These are phyloP conservation scores for Oedothorax gibbosus DNA, from an alignment of 1,140 invertebrate species.

Conservation along the genomic window DNA sequence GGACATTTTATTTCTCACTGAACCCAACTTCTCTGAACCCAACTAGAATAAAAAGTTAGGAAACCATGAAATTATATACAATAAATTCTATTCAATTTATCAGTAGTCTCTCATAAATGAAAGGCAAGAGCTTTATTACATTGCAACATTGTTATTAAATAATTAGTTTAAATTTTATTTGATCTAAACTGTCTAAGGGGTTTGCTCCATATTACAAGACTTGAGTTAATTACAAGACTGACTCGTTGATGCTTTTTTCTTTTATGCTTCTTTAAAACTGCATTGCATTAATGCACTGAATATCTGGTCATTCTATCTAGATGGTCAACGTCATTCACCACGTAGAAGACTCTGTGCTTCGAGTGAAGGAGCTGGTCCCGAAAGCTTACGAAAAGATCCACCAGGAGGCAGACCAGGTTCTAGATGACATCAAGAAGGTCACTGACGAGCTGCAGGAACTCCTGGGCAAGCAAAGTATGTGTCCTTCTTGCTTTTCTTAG, in stretches of 20 bases:
- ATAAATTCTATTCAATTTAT: too few relatives aligned
- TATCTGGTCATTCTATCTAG: slow-evolving; percentile 24
- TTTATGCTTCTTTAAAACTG: background rate
- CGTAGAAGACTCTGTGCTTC: slow-evolving; percentile 26
- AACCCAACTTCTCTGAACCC: too few relatives aligned
- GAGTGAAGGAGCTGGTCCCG: slow-evolving; percentile 43
- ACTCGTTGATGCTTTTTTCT: background rate
- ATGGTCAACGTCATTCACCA: slow-evolving; percentile 42
- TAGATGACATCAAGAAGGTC: slow-evolving; percentile 32
- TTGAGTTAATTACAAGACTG: background rate
- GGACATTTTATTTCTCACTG: too few relatives aligned
- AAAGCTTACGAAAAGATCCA: slow-evolving; percentile 44
- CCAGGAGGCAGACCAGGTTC: slow-evolving; percentile 30
- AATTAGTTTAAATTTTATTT: background rate
- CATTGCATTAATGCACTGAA: background rate
- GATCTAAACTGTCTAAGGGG: background rate
- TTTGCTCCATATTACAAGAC: background rate
- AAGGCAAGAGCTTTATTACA: too few relatives aligned
- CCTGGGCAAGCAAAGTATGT: slow-evolving; percentile 43
- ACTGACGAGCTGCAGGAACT: slow-evolving; percentile 27
- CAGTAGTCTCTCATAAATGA: too few relatives aligned
- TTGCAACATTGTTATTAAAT: too few relatives aligned
- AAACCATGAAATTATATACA: too few relatives aligned
- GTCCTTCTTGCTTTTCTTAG: background rate
- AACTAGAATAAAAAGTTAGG: too few relatives aligned